These are phyloP conservation scores for Ctenopoma kingsleyae DNA, from an alignment of 2,797 vertebrate genomes.

Conservation along the genomic window DNA sequence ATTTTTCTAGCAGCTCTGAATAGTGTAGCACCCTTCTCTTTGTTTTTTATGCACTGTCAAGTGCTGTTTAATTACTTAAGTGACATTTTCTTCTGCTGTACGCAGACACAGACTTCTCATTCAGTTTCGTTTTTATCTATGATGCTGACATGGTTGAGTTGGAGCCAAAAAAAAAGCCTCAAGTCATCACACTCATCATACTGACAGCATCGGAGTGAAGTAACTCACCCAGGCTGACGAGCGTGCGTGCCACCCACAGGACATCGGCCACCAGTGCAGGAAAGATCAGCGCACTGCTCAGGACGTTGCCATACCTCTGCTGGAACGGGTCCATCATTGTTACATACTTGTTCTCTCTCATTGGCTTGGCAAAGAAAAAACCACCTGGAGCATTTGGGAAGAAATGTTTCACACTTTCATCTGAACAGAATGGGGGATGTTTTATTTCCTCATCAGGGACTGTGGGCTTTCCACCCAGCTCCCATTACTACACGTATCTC, in stretches of 20 bases:
- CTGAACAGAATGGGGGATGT: slow-evolving; percentile 21
- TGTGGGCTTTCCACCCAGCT: slow-evolving; percentile 51
- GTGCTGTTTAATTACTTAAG: not conserved
- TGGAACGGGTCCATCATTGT: slow-evolving; percentile 90
- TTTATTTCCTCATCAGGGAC: slow-evolving; percentile 47
- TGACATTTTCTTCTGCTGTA: not conserved
- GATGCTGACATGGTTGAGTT: not conserved
- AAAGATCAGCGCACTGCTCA: slow-evolving; percentile 83
- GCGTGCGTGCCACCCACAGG: slow-evolving; percentile 81
- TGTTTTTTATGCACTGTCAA: not conserved
- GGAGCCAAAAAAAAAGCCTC: not conserved
- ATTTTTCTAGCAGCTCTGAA: not conserved
- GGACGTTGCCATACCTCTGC: slow-evolving; percentile 81
- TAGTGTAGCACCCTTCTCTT: not conserved
- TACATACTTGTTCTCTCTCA: slow-evolving; percentile 87
- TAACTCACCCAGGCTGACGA: slow-evolving; percentile 80
- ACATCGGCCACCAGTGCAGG: slow-evolving; percentile 78
- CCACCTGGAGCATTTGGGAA: slow-evolving; percentile 76
- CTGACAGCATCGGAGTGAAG: not conserved
- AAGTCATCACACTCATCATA: too few relatives aligned
- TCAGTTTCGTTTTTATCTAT: not conserved
- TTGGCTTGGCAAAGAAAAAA: slow-evolving; percentile 88
- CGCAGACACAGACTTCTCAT: too few relatives aligned
- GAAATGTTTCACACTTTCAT: slow-evolving; percentile 33
- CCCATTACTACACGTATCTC: slow-evolving; percentile 5